These are phyloP conservation scores for Engystomops pustulosus DNA, from an alignment of 2,113 vertebrate genomes.

Conservation along the genomic window DNA sequence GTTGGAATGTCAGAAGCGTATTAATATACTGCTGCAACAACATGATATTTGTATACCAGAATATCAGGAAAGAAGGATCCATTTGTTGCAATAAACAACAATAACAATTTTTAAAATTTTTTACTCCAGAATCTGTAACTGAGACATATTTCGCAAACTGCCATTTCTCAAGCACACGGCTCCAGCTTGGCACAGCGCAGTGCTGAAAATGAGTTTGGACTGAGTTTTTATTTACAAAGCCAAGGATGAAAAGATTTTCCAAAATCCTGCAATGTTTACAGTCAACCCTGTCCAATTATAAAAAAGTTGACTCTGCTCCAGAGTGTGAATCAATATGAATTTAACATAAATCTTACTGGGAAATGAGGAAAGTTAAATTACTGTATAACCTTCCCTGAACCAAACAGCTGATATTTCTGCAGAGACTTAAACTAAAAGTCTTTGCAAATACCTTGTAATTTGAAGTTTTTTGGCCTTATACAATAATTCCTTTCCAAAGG, in stretches of 20 bases:
- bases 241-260: constrained; percentile 9
- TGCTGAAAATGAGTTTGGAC: neutral
- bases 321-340: neutral
- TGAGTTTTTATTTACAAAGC: neutral
- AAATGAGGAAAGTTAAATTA: no score
- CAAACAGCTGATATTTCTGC: no score
- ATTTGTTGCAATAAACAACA: neutral
- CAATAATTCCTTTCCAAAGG: no score
- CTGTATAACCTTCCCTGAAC: no score
- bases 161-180: neutral
- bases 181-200: neutral
- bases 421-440: no score
- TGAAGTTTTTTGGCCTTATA: no score
- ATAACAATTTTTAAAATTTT: neutral
- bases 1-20: neutral
- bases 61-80: neutral
- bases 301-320: neutral
- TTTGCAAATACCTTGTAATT: no score
- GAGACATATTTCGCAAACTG: neutral
- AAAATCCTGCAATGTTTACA: neutral
- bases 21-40: neutral
- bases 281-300: neutral
- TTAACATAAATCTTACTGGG: no score
- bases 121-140: neutral
- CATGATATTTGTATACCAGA: neutral